Evolutionary conservation across 2,888 invertebrate species (phyloP).

Genomic region (Mylabris sibirica): DNA sequence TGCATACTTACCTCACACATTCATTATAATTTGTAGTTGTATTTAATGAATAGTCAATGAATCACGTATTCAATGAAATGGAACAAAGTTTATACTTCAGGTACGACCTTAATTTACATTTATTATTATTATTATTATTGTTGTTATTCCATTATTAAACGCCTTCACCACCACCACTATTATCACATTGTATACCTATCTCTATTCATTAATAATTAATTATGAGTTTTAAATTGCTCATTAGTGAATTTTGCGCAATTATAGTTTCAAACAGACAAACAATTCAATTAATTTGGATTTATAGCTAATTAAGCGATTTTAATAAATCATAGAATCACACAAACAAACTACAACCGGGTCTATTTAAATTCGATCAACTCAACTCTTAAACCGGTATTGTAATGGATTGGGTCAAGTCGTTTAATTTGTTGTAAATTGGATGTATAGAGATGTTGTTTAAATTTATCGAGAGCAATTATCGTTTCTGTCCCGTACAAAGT

Average conservation of each 20-base stretch:
- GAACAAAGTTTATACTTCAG: conserved; percentile 28
- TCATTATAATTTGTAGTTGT: background rate
- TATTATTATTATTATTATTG: conserved; percentile 25
- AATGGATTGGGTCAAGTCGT: too few species aligned
- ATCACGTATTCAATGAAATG: conserved; percentile 33
- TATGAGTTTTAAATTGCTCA: background rate
- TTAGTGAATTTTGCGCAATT: background rate
- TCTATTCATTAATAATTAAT: background rate
- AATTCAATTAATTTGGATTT: too few species aligned
- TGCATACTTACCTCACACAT: background rate
- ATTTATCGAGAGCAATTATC: background rate
- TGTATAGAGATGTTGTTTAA: too few species aligned
- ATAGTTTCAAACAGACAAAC: background rate
- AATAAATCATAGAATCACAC: too few species aligned
- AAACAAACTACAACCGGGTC: too few species aligned
- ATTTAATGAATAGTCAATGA: conserved; percentile 20
- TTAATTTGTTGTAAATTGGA: too few species aligned
- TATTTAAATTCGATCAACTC: too few species aligned
- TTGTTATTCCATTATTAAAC: background rate
- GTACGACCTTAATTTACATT: conserved; percentile 30
- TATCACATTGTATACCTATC: background rate
- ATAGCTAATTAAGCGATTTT: too few species aligned
- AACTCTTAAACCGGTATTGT: too few species aligned
- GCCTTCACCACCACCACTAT: background rate
- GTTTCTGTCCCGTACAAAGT: background rate